Evolutionary conservation across 1,140 invertebrate species (phyloP).

Genomic region (Brachionus manjavacas): DNA sequence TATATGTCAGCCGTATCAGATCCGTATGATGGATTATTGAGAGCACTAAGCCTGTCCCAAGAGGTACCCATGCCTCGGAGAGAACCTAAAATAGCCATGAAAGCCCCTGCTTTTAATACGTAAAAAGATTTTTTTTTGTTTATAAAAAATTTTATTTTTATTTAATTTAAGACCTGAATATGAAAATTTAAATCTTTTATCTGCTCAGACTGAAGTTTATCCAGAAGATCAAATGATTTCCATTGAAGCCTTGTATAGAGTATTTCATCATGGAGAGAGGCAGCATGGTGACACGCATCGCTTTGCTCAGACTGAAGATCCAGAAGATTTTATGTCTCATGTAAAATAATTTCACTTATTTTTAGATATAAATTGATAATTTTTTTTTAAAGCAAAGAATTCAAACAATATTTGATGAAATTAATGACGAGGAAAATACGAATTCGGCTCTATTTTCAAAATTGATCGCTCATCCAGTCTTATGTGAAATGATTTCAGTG

Average conservation of each 20-base stretch:
- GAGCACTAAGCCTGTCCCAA: conserved; percentile 52
- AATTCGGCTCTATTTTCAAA: neutral
- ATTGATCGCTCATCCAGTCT: conserved; percentile 22
- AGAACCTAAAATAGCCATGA: conserved; percentile 1
- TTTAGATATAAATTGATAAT: neutral
- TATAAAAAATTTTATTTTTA: neutral
- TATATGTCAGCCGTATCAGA: conserved; percentile 52
- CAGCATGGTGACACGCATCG: conserved; percentile 53
- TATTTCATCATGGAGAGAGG: conserved; percentile 55
- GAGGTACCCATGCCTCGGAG: conserved; percentile 48
- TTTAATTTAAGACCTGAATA: conserved; percentile 11
- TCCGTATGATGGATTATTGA: conserved; percentile 52
- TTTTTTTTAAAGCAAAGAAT: conserved; percentile 18
- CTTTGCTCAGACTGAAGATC: conserved; percentile 51
- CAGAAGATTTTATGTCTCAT: conserved; percentile 52
- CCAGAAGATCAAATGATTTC: conserved; percentile 50
- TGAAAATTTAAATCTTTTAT: conserved; percentile 18
- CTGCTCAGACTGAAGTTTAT: conserved; percentile 50
- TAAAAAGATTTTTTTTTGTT: neutral
- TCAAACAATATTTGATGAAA: conserved; percentile 15
- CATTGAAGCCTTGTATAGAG: conserved; percentile 51
- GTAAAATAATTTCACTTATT: conserved; percentile 46
- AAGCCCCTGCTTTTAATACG: conserved; percentile 14
- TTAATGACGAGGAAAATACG: neutral
- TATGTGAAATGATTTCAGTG: conserved; percentile 39